Conservation (phyloP, 1,140 invertebrate genomes). For the Glomeris maerens region DNA sequence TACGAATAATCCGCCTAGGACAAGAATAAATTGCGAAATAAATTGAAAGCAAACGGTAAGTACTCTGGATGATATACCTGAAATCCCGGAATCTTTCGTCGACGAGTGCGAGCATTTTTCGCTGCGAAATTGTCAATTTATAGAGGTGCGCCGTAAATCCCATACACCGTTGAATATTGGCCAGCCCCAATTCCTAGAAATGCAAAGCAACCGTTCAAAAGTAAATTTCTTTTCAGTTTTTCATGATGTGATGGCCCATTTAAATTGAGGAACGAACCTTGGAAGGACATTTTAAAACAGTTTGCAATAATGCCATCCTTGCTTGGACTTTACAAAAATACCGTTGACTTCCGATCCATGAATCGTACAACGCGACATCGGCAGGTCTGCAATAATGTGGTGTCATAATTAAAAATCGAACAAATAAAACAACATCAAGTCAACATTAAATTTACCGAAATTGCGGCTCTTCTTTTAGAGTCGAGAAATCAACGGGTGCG, state of each 20-base stretch:
- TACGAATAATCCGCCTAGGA: too few species aligned
- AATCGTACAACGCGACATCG: slow-evolving; percentile 20
- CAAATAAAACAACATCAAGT: too few species aligned
- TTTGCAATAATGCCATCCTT: slow-evolving; percentile 47
- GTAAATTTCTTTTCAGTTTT: background rate
- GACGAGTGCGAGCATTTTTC: too few species aligned
- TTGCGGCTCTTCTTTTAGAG: slow-evolving; percentile 29
- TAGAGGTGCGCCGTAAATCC: slow-evolving; percentile 56
- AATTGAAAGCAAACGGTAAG: too few species aligned
- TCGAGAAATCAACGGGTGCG: slow-evolving; percentile 22
- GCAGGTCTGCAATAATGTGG: slow-evolving; percentile 20
- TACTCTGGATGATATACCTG: too few species aligned
- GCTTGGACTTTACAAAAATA: slow-evolving; percentile 60
- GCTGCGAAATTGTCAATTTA: slow-evolving; percentile 24
- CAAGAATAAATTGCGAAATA: too few species aligned
- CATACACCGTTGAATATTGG: slow-evolving; percentile 64
- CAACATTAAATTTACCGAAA: slow-evolving; percentile 1
- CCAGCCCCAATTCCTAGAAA: slow-evolving; percentile 59
- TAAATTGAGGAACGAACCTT: slow-evolving; percentile 20
- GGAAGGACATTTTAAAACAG: slow-evolving; percentile 35
- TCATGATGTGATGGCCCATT: too few species aligned
- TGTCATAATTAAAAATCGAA: background rate
- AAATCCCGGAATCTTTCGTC: too few species aligned
- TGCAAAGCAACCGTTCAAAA: slow-evolving; percentile 30
- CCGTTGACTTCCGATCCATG: slow-evolving; percentile 57